These are phyloP conservation scores for Monopis laevigella DNA, from an alignment of 2,888 invertebrate species.

Conservation along the genomic window DNA sequence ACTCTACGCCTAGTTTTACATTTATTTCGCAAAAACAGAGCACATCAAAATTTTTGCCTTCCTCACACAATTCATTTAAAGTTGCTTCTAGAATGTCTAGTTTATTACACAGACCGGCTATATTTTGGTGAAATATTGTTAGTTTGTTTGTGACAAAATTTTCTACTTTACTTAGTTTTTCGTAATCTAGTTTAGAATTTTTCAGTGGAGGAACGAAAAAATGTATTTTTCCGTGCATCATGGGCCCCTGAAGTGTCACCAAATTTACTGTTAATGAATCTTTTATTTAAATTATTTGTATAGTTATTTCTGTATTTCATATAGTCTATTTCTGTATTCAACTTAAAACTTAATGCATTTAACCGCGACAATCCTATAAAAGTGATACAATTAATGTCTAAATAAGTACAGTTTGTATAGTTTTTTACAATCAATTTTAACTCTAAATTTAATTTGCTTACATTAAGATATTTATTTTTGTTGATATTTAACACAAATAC, in stretches of 20 bases:
- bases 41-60: not conserved
- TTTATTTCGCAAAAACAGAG: not conserved
- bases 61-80: not conserved
- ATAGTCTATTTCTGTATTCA: not conserved
- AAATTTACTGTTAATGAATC: too few relatives aligned
- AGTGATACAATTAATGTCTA: not conserved
- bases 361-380: too few relatives aligned
- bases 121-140: not conserved
- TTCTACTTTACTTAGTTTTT: too few relatives aligned
- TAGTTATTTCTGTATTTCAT: not conserved
- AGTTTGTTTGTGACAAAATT: not conserved
- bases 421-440: not conserved
- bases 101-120: not conserved
- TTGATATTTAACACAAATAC: not conserved
- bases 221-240: too few relatives aligned
- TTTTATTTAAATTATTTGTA: not conserved
- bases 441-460: not conserved
- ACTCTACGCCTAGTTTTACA: too few relatives aligned
- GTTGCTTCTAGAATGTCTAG: not conserved
- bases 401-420: not conserved
- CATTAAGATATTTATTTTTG: not conserved
- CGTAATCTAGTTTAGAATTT: too few relatives aligned
- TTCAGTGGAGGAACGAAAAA: not conserved
- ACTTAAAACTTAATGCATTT: not conserved
- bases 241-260: too few relatives aligned